These are phyloP conservation scores for Phoeniculus purpureus DNA, from an alignment of 2,797 vertebrate species.

Conservation along the genomic window DNA sequence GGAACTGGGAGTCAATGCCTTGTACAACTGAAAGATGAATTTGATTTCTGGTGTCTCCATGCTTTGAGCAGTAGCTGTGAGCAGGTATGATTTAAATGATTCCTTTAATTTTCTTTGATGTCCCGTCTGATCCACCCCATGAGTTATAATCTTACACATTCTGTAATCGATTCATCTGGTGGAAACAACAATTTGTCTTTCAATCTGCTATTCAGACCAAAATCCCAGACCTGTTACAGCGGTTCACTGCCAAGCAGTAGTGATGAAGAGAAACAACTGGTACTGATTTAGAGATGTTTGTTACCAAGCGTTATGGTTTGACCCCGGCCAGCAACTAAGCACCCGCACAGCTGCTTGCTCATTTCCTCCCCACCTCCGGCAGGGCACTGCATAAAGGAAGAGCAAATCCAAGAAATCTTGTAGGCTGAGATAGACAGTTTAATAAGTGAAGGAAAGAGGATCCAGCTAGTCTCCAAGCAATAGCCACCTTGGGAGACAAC, in stretches of 20 bases:
- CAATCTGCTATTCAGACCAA: not conserved
- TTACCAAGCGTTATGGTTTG: not conserved
- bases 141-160: not conserved
- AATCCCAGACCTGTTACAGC: not conserved
- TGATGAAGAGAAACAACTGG: not conserved
- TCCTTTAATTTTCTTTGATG: not conserved
- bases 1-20: not conserved
- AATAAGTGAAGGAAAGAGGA: not conserved
- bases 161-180: not conserved
- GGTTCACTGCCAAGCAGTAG: not conserved
- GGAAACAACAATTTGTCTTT: not conserved
- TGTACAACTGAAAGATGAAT: not conserved
- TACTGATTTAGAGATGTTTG: not conserved
- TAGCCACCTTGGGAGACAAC: not conserved
- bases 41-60: not conserved
- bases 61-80: not conserved
- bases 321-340: no score
- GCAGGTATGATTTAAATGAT: not conserved
- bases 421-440: not conserved
- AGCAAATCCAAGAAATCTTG: not conserved
- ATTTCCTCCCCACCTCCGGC: not conserved
- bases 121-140: not conserved
- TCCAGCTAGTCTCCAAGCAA: not conserved
- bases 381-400: not conserved
- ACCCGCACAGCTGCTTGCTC: not conserved